Conservation (phyloP, 1,140 invertebrate genomes). For the Sycophila sp. region DNA sequence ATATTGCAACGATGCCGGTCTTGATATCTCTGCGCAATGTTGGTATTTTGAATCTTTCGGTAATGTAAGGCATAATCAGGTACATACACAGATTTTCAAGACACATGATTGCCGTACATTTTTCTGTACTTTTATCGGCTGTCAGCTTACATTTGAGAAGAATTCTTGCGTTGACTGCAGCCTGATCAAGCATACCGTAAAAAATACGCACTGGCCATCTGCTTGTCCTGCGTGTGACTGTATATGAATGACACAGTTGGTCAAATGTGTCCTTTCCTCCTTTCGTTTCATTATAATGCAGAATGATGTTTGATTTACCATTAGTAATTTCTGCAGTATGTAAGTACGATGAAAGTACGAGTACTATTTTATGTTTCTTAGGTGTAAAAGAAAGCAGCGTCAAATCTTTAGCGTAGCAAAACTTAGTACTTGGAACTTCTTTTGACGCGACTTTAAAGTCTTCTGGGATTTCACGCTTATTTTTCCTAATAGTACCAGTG, state of each 20-base stretch:
- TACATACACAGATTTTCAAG: background rate
- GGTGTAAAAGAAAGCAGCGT: background rate
- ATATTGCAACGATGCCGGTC: background rate
- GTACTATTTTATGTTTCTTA: conserved; percentile 34
- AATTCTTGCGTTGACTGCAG: conserved; percentile 25
- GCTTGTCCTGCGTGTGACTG: conserved; percentile 23
- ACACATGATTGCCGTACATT: background rate
- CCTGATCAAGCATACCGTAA: conserved; percentile 37
- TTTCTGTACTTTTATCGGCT: background rate
- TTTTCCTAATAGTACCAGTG: conserved; percentile 50
- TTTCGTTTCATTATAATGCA: conserved; percentile 42
- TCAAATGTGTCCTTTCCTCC: conserved; percentile 43
- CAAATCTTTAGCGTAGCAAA: conserved; percentile 1
- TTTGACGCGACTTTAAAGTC: conserved; percentile 24
- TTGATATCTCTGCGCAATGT: background rate
- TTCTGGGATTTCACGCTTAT: conserved; percentile 46
- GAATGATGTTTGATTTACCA: conserved; percentile 41
- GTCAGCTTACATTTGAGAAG: conserved; percentile 5
- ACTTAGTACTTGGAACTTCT: background rate
- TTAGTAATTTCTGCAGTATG: background rate
- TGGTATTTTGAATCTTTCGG: background rate
- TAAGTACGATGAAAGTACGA: background rate
- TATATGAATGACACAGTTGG: conserved; percentile 37
- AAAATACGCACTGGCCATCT: conserved; percentile 43
- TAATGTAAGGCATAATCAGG: background rate